Percentiles rank a stretch among this genome's conserved stretches.
These are phyloP conservation scores for Drosophila cardini DNA, from an alignment of 1,140 invertebrate species.

Conservation along the genomic window DNA sequence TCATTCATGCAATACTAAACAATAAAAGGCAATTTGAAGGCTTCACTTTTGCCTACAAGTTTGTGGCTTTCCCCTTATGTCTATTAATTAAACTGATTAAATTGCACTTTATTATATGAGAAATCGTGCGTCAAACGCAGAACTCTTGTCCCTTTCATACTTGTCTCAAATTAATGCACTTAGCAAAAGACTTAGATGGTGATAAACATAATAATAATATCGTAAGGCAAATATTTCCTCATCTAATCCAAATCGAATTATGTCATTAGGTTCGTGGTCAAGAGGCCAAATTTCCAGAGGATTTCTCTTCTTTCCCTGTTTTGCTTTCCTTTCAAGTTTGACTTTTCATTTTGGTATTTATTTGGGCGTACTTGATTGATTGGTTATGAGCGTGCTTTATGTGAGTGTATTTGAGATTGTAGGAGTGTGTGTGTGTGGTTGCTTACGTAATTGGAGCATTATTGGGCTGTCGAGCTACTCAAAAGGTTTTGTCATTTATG, in stretches of 20 bases:
- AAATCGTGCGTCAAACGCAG: neutral
- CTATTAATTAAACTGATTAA: conserved; percentile 80
- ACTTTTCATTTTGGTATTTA: conserved; percentile 34
- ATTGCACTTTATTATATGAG: conserved; percentile 47
- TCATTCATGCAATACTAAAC: conserved; percentile 45
- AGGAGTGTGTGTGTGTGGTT: conserved; percentile 1
- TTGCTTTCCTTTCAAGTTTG: conserved; percentile 18
- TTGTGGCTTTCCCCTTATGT: conserved; percentile 37
- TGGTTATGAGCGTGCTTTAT: conserved; percentile 9
- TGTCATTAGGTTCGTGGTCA: conserved; percentile 49
- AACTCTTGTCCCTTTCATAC: conserved; percentile 21
- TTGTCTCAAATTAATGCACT: conserved; percentile 59
- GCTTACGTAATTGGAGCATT: conserved; percentile 21
- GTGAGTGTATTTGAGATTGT: neutral
- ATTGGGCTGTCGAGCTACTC: conserved; percentile 14
- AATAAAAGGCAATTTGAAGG: conserved; percentile 47
- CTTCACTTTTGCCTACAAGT: conserved; percentile 2
- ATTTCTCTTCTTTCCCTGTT: conserved; percentile 1
- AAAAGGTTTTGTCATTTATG: conserved; percentile 27
- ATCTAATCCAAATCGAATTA: conserved; percentile 65
- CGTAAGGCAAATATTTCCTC: conserved; percentile 36
- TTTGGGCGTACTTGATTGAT: conserved; percentile 51
- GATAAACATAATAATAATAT: conserved; percentile 67
- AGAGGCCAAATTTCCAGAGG: conserved; percentile 18
- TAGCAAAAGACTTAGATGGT: conserved; percentile 39